These are phyloP conservation scores for Automeris io DNA, from an alignment of 2,888 invertebrate species.

Conservation along the genomic window DNA sequence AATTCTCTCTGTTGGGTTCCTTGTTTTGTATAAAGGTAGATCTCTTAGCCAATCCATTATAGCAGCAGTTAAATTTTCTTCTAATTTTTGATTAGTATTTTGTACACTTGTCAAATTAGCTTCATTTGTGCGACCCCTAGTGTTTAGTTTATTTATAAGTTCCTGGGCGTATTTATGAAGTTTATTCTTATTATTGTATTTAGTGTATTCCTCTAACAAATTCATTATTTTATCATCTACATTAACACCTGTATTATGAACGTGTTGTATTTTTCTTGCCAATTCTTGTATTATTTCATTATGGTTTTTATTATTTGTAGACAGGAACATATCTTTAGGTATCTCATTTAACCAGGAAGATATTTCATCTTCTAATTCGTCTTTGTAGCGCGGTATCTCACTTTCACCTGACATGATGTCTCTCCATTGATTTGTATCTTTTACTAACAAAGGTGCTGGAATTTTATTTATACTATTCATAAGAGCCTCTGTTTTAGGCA, in stretches of 20 bases:
- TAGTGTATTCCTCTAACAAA: constrained; percentile 9
- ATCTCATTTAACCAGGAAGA: constrained; percentile 17
- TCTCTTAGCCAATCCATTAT: constrained; percentile 25
- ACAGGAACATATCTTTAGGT: constrained; percentile 10
- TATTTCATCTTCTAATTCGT: constrained; percentile 18
- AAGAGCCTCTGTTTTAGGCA: constrained; percentile 21
- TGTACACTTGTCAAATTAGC: constrained; percentile 10
- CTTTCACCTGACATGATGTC: constrained; percentile 5
- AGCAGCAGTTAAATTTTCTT: constrained; percentile 22
- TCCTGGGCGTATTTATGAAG: constrained; percentile 12
- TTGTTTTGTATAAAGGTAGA: constrained; percentile 17
- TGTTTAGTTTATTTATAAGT: constrained; percentile 13
- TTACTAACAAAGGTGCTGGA: constrained; percentile 15
- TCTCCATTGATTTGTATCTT: constrained; percentile 5
- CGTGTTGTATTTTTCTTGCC: constrained; percentile 14
- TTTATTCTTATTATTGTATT: constrained; percentile 8
- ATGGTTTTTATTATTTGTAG: constrained; percentile 8
- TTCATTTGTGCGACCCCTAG: constrained; percentile 14
- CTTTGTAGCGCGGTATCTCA: constrained; percentile 9
- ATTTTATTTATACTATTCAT: constrained; percentile 21
- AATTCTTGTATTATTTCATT: constrained; percentile 15
- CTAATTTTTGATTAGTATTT: constrained; percentile 18
- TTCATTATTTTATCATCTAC: constrained; percentile 14
- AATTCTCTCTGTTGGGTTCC: constrained; percentile 13
- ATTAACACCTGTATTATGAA: constrained; percentile 8